Base-by-base conservation (phyloP, 2,888 invertebrate species). In the Agrotis exclamationis region DNA sequence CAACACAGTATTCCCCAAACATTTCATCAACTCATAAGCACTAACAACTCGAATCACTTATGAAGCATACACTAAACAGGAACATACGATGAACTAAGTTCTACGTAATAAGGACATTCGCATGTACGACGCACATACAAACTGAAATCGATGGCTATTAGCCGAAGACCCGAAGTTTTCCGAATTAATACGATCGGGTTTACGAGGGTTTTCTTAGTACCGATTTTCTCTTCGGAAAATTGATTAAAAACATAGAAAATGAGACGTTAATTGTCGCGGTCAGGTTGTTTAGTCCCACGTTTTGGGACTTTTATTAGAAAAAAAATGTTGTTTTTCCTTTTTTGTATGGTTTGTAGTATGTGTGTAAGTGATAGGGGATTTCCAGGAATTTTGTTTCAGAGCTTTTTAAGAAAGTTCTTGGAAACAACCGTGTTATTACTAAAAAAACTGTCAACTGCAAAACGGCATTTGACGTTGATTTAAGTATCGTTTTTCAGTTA, bases 171-270 rank as follows among this genome's bases (percentile, higher is more conserved):
- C 63, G 68, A 62, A 79, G 48, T 60, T 66, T 56, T 66, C 74
- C 64, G 68, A 74, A 79, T 74, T 74, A 79, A 74, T 82, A 72
- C 79, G 74, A 68, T 68, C 74, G n/a, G 63, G 64, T 58, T 78
- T 82, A 72, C 64, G 79, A 82, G 64, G 66, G 62, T 65, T 33
- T 33, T 60, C 33, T 22, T 16, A 70, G 50, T 48, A 62, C 58
- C 56, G 22, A 70, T 50, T 63, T 64, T 20, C 56, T 63, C 39
- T 56, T 70, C 51, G 33, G 51, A 39, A 67, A 72, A 79, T 79
- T 79, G 73, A 82, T 79, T 79, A 72, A 63, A 79, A 82, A 82
- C 66, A 67, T 67, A 58, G 45, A 45, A 78, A 67, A 44, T 67
- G 53, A 60, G 63, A 77, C 63, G 65, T 78, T 53, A 82, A 77